Evolutionary conservation across 2,797 vertebrate genomes (phyloP).

Genomic region (Ceryle rudis): DNA sequence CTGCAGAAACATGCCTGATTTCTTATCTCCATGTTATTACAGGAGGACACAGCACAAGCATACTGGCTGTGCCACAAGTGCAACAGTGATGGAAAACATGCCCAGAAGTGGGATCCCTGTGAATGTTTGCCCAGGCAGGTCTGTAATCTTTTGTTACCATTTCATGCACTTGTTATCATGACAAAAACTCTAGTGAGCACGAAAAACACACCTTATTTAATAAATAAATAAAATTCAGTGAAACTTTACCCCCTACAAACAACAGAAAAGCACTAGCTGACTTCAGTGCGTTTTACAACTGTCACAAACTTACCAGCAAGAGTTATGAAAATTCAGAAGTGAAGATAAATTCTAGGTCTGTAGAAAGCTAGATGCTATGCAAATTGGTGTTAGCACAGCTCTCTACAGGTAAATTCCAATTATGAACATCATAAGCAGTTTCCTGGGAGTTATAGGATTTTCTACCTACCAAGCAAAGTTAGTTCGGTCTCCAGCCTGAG

Average conservation of each 20-base stretch:
- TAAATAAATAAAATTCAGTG: background rate
- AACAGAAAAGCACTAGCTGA: background rate
- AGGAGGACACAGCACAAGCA: background rate
- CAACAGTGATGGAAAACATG: background rate
- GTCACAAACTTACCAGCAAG: background rate
- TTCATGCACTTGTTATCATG: background rate
- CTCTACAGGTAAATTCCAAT: background rate
- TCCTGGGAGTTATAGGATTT: background rate
- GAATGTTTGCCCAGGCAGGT: background rate
- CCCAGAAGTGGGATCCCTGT: background rate
- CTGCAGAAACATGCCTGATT: background rate
- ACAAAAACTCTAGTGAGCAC: background rate
- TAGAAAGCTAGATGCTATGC: background rate
- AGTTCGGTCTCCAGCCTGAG: constrained; percentile 88
- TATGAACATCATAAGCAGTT: background rate
- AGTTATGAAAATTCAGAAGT: background rate
- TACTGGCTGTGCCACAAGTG: background rate
- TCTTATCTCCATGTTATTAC: background rate
- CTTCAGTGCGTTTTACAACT: background rate
- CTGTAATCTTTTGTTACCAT: background rate
- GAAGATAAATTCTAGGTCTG: background rate
- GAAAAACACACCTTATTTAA: background rate
- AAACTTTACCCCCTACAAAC: background rate
- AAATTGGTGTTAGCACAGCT: background rate
- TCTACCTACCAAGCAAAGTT: constrained; percentile 88